Conservation (phyloP, 2,113 vertebrate species). For the Neotragus moschatus region DNA sequence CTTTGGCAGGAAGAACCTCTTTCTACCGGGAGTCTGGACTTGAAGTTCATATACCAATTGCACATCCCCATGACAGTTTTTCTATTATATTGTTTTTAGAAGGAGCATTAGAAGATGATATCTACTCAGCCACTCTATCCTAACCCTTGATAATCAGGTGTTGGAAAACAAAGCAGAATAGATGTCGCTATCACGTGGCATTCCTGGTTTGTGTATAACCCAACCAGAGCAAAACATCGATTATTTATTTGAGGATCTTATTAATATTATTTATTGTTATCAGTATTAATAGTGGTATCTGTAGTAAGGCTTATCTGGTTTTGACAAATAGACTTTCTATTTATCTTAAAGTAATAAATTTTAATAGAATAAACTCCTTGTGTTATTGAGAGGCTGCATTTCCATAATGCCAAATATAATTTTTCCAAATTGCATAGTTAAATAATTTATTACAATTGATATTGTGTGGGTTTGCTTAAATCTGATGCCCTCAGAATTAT, state of each 20-base stretch:
- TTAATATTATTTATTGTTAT: not conserved
- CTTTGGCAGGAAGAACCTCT: not conserved
- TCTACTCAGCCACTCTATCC: not conserved
- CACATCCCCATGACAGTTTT: not conserved
- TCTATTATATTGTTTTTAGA: not conserved
- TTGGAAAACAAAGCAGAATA: not conserved
- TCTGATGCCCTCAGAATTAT: not conserved
- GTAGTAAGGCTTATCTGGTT: not conserved
- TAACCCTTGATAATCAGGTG: not conserved
- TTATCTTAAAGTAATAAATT: not conserved
- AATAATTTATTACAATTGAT: not conserved
- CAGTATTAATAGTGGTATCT: not conserved
- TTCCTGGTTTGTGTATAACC: not conserved
- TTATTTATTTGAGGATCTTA: not conserved
- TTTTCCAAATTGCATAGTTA: conserved; percentile 8
- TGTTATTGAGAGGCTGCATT: not conserved
- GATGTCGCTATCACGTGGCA: not conserved
- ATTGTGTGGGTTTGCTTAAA: not conserved
- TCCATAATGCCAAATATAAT: not conserved
- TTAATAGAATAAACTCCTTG: not conserved
- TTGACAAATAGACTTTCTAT: not conserved
- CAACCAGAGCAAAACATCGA: not conserved
- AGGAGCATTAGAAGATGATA: not conserved
- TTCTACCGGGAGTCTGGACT: not conserved
- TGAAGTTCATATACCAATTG: not conserved